Evolutionary conservation across 1,140 invertebrate genomes (phyloP).

Genomic region (Megalopta genalis): DNA sequence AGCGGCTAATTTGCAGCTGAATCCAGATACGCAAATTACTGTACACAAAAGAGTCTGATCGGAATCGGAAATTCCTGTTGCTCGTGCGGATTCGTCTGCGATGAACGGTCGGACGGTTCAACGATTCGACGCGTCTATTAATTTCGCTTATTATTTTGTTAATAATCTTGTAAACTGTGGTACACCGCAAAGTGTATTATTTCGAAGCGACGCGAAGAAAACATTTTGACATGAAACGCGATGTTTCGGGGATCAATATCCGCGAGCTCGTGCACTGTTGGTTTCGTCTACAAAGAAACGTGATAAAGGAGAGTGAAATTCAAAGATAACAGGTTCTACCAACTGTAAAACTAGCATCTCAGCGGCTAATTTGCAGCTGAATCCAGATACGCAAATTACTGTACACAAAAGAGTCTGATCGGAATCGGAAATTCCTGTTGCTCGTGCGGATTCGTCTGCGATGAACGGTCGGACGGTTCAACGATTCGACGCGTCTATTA

Average conservation of each 20-base stretch:
- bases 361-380: constrained; percentile 45
- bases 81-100: too few relatives aligned
- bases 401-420: constrained; percentile 8
- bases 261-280: too few relatives aligned
- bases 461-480: background rate
- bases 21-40: constrained; percentile 13
- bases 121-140: too few relatives aligned
- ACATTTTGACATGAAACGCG: too few relatives aligned
- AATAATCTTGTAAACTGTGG: too few relatives aligned
- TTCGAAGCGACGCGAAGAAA: too few relatives aligned
- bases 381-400: constrained; percentile 13
- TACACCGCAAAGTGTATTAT: too few relatives aligned
- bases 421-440: background rate
- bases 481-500: too few relatives aligned
- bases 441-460: too few relatives aligned
- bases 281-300: too few relatives aligned
- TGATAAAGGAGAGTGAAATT: background rate
- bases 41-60: constrained; percentile 8
- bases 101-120: background rate
- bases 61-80: background rate
- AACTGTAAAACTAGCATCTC: constrained; percentile 48
- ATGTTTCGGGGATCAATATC: too few relatives aligned
- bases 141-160: too few relatives aligned
- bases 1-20: constrained; percentile 45
- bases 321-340: background rate